Conservation (phyloP, 2,888 invertebrate species). For the Caenorhabditis panamensis region DNA sequence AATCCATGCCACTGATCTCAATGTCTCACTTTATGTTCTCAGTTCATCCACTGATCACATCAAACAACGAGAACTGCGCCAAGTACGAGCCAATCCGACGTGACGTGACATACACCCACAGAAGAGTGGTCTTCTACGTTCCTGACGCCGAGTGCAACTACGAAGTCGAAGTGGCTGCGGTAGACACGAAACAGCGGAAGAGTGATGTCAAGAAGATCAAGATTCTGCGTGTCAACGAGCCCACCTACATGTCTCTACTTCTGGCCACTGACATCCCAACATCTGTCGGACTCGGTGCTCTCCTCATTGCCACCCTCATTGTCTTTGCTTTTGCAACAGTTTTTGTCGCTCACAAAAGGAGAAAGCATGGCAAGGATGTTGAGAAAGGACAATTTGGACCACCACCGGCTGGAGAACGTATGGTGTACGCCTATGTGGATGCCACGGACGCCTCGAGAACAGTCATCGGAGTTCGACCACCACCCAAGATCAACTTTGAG, state of each 20-base stretch:
- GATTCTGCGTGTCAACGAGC: constrained; percentile 42
- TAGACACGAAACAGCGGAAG: constrained; percentile 64
- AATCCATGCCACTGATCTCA: constrained; percentile 24
- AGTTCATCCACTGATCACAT: constrained; percentile 44
- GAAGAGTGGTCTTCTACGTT: constrained; percentile 62
- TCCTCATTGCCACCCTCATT: constrained; percentile 20
- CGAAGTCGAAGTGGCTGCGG: constrained; percentile 63
- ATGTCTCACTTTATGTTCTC: constrained; percentile 66
- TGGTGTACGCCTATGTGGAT: constrained; percentile 60
- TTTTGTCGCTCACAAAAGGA: constrained; percentile 25
- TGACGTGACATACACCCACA: constrained; percentile 65
- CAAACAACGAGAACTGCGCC: constrained; percentile 56
- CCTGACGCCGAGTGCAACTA: constrained; percentile 67
- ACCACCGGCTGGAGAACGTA: constrained; percentile 16
- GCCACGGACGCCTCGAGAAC: constrained; percentile 51
- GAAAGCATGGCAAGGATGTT: constrained; percentile 26
- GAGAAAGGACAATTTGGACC: constrained; percentile 47
- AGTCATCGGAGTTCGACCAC: constrained; percentile 45
- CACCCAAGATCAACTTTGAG: constrained; percentile 26
- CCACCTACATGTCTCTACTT: constrained; percentile 46
- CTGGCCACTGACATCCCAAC: constrained; percentile 44
- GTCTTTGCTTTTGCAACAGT: constrained; percentile 1
- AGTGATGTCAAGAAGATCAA: constrained; percentile 60
- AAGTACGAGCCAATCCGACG: constrained; percentile 60
- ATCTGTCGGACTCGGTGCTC: constrained; percentile 38